A percentile compares a stretch with the other conserved stretches of the same genome.
These are phyloP conservation scores for Burhinus bistriatus DNA, from an alignment of 2,113 vertebrate species.

Conservation along the genomic window DNA sequence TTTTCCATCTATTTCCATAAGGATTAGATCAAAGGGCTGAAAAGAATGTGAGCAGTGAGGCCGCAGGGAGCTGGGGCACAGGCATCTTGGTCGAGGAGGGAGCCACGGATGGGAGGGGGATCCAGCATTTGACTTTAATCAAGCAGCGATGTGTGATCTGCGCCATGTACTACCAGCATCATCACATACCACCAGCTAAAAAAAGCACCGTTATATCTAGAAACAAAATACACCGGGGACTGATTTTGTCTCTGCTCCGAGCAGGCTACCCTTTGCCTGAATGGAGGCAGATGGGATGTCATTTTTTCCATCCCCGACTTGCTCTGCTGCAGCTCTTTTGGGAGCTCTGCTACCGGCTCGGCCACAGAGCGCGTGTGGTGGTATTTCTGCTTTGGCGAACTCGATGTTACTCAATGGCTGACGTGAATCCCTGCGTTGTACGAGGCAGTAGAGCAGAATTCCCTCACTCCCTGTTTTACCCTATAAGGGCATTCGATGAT, in stretches of 20 bases:
- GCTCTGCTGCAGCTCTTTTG: not conserved
- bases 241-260: not conserved
- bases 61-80: not conserved
- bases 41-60: not conserved
- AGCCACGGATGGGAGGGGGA: not conserved
- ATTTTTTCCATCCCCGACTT: not conserved
- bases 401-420: not conserved
- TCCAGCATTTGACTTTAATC: not conserved
- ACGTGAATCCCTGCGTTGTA: not conserved
- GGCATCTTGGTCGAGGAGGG: not conserved
- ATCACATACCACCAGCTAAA: not conserved
- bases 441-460: conserved; percentile 34
- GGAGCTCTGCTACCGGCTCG: not conserved
- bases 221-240: not conserved
- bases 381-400: conserved; percentile 9
- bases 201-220: not conserved
- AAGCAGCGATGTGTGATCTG: fast-evolving
- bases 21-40: not conserved
- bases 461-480: conserved; percentile 59
- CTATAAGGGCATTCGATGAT: conserved; percentile 67
- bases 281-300: not conserved
- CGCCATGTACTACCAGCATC: not conserved
- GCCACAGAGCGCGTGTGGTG: not conserved
- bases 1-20: not conserved
- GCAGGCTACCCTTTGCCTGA: not conserved